These are phyloP conservation scores for Sminthurides bifidus DNA, from an alignment of 1,140 invertebrate species.

Conservation along the genomic window DNA sequence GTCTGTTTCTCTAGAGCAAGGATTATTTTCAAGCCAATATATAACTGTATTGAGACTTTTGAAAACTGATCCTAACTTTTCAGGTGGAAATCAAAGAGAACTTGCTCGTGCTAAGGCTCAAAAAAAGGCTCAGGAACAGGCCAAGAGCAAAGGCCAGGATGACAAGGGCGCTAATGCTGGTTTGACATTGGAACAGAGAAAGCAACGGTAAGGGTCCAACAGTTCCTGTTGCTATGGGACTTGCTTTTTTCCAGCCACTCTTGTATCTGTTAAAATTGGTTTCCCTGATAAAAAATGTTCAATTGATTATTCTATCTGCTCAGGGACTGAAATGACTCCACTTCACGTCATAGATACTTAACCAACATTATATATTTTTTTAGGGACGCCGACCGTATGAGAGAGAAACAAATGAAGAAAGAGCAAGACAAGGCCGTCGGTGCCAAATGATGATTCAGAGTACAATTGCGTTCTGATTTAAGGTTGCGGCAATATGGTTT, in stretches of 20 bases:
- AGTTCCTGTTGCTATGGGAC: too few species aligned
- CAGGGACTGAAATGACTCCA: too few species aligned
- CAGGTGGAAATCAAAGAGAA: slow-evolving; percentile 68
- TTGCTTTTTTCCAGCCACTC: too few species aligned
- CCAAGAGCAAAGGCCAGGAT: slow-evolving; percentile 50
- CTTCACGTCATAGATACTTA: too few species aligned
- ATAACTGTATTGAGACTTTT: neutral
- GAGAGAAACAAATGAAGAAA: slow-evolving; percentile 52
- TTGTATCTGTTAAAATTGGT: too few species aligned
- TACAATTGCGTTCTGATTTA: too few species aligned
- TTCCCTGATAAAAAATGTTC: too few species aligned
- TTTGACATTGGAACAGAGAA: slow-evolving; percentile 59
- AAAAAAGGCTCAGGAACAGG: slow-evolving; percentile 59
- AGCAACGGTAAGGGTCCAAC: slow-evolving; percentile 51
- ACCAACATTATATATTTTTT: slow-evolving; percentile 13
- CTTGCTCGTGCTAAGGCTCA: slow-evolving; percentile 66
- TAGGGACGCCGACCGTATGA: slow-evolving; percentile 69
- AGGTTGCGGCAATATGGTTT: too few species aligned
- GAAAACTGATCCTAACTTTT: neutral
- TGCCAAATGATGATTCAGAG: neutral
- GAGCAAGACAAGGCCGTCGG: neutral
- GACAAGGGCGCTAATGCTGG: slow-evolving; percentile 53
- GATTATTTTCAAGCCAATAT: neutral
- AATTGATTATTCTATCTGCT: too few species aligned
- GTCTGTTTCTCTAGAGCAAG: too few species aligned